Base-by-base conservation (phyloP, 2,113 vertebrate species). In the Grammomys surdaster region DNA sequence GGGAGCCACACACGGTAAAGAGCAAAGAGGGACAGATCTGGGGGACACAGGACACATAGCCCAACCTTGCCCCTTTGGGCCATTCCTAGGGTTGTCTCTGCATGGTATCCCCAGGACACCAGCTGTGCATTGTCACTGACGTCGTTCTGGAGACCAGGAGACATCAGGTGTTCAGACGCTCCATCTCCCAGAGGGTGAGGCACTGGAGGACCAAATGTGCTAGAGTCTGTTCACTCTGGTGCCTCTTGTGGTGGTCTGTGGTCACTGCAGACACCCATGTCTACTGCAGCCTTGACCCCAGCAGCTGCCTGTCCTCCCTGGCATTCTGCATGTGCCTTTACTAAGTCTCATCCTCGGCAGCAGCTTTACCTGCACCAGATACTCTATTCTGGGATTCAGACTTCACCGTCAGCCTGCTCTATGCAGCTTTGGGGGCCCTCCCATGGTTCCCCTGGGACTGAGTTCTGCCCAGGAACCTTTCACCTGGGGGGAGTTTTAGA, bases 141-240 rank as follows among this genome's bases (percentile, higher is more conserved):
- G 76, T 90, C 31, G 73, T 56, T 73, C 88, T 8, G 5, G 24
- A 69, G 40, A 33, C 31, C 72, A 58, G 69, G 51, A 46, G 3
- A 7, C 10, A 31, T 48, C 54, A 12, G 40, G 5, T 16, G 46
- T 33, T 31, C n/a, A 1, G 2, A n/a, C 12, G 2, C 31, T 16
- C 67, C 0, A 13, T 3, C 3, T 22, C 82, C n/a, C 28, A 48
- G 82, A 33, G 11, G 0, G 0, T 67, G 48, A 33, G 28, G 1
- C 5, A 14, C 20, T 16, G 3, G 40, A 43, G 33, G 36, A 75
- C 70, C 8, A 31, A 60, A 9, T 48, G 51, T 0, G 0, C 48
- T 56, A 17, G 12, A 4, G 46, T 43, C 40, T n/a, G 36, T 3
- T 85, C 89, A 26, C 28, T 0, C 0, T 73, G 22, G 20, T 22